Evolutionary conservation across 2,797 vertebrate species (phyloP), one percentile per base, ranked within the genome.

Genomic region (Linurgus olivaceus): DNA sequence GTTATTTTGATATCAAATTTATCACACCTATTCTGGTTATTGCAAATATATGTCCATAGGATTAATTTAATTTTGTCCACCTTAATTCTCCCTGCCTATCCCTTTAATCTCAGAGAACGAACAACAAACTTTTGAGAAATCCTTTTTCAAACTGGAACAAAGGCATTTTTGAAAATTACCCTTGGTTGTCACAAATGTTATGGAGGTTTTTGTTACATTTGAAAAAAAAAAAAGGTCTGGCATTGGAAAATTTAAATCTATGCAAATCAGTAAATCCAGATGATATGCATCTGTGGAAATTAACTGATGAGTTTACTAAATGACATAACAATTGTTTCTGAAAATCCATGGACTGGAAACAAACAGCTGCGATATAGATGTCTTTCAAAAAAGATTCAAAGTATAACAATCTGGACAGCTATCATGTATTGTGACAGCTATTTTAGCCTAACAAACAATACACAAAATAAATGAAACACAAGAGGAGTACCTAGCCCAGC

Each of bases 301-400:
- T 90, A 95, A 83, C 87, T 79, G 94, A 88, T 81, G 79, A 94
- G 73, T 90, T 95, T 91, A 94, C 89, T 81, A 94, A 94, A 96
- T 70, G 58, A 91, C 85, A 94, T 93, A 66, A 75, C 90, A 86
- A 94, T 96, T 76, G 85, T 94, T 94, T 95, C 87, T 91, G 76
- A 94, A 93, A 94, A 94, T 73, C 82, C 51, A 2, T 57, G 73
- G 70, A 52, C 91, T 84, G 79, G 94, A 96, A 97, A 96, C 25
- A 94, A 96, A 84, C 94, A 96, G 82, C 87, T 95, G 95, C 0
- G 4, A 80, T 59, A 82, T 72, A 93, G 51, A 62, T 86, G 87
- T 38, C 59, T 91, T 94, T 88, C 73, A 90, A 67, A 93, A 92
- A 81, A 86, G 63, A 72, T 80, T 63, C 50, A 52, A 93, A 86